Percentiles rank a stretch among this genome's conserved stretches.
Evolutionary conservation across 2,797 vertebrate species (phyloP).

Genomic region (Balearica regulorum): DNA sequence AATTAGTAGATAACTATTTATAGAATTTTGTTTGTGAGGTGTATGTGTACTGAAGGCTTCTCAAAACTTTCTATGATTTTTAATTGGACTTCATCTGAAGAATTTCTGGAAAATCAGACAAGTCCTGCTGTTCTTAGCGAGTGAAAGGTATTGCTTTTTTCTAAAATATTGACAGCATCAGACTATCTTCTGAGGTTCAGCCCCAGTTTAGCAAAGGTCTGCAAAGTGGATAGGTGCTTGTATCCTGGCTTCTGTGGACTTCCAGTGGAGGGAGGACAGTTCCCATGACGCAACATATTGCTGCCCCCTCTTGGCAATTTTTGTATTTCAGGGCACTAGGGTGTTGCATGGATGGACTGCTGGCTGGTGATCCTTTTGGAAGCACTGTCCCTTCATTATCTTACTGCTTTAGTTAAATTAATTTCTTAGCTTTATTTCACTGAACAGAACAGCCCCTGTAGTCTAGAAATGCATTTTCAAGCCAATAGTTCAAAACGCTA

Average conservation of each 20-base stretch:
- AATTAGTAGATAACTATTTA: background rate
- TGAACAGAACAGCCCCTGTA: background rate
- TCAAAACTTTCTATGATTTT: background rate
- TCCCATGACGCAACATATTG: background rate
- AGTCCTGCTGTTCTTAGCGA: background rate
- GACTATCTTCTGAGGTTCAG: background rate
- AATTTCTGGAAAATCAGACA: background rate
- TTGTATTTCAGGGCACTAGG: background rate
- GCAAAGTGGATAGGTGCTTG: background rate
- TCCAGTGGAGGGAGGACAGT: background rate
- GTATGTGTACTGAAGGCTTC: background rate
- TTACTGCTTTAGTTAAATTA: background rate
- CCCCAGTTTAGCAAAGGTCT: background rate
- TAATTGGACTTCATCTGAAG: background rate
- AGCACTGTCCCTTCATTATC: background rate
- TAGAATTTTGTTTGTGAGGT: background rate
- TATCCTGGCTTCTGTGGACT: background rate
- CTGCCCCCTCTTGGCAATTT: background rate
- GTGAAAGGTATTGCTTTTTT: background rate
- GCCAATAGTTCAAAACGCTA: background rate
- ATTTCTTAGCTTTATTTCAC: background rate
- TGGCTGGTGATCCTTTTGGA: background rate
- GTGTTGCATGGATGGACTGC: background rate
- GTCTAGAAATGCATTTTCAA: background rate
- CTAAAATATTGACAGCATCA: background rate